These are phyloP conservation scores for Bergia puertoricense DNA, from an alignment of 92 coral and sea anemone genomes.

Conservation along the genomic window DNA sequence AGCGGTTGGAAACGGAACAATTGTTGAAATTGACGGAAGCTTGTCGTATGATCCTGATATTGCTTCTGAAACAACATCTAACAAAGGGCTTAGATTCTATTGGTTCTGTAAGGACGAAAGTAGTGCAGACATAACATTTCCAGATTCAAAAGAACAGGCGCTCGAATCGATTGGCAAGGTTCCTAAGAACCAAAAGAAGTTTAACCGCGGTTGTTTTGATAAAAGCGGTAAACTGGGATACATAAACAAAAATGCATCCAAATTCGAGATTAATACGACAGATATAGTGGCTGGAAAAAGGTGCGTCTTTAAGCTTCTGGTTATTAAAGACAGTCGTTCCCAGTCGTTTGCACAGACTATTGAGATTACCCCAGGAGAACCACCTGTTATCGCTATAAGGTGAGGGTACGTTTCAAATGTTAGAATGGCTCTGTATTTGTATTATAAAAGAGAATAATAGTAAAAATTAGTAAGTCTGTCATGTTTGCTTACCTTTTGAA, in stretches of 20 bases:
- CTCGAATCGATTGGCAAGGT: neutral
- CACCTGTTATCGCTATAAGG: neutral
- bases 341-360: neutral
- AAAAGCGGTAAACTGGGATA: neutral
- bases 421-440: neutral
- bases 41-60: conserved; percentile 9
- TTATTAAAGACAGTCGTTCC: neutral
- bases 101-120: neutral
- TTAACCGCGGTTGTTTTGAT: neutral
- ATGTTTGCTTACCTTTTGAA: neutral
- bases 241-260: neutral
- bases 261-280: neutral
- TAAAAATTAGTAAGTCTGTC: too few species aligned
- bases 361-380: neutral
- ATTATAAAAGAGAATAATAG: too few species aligned
- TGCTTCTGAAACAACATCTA: neutral
- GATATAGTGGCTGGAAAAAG: neutral
- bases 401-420: neutral
- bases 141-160: neutral
- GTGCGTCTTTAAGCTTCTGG: neutral
- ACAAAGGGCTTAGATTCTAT: neutral
- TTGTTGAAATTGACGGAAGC: neutral
- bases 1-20: neutral
- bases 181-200: neutral
- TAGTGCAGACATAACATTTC: too few species aligned